Base-by-base conservation (phyloP, 2,797 vertebrate species). In the Cottoperca gobio region DNA sequence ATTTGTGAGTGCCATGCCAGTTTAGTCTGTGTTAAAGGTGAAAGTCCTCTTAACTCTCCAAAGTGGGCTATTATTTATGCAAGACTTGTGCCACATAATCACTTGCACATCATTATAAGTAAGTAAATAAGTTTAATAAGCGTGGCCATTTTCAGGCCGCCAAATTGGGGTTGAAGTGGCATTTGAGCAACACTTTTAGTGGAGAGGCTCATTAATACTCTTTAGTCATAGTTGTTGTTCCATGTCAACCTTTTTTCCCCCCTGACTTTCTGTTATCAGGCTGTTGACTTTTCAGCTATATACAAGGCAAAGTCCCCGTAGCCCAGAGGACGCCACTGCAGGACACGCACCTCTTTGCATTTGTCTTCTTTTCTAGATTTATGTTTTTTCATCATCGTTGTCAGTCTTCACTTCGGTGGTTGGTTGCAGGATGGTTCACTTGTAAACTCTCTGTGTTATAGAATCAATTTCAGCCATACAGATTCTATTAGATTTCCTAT, bases 401-500 rank as follows among this genome's bases (percentile, higher is more conserved):
- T 50, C 60, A 43, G 46, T 31, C n/a, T 21, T 23, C 84, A 92
- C 94, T 92, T 91, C n/a, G n/a, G n/a, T n/a, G n/a, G n/a, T n/a
- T n/a, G n/a, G n/a, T n/a, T n/a, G n/a, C n/a, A n/a, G n/a, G n/a
- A n/a, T n/a, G n/a, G n/a, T n/a, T n/a, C 84, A 92, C 94, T 92
- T 91, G 81, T 90, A 91, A 89, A 70, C 82, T 63, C 16, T 40
- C 53, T 37, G 37, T 86, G 85, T 89, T n/a, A 70, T 79, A 2
- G 58, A 92, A 91, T 91, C 88, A 88, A 82, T 94, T 88, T 77
- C 83, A 88, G 73, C 57, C 82, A 85, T 90, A 90, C 87, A 76
- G 84, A 89, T 85, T 89, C 82, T 81, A 90, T 94, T 91, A 84
- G 86, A 91, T 93, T 93, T 89, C 86, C 91, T 90, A 86, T 78